phyloP scores from a whole-genome alignment of 2,113 vertebrate species.

The Thinocorus orbignyianus region DNA sequence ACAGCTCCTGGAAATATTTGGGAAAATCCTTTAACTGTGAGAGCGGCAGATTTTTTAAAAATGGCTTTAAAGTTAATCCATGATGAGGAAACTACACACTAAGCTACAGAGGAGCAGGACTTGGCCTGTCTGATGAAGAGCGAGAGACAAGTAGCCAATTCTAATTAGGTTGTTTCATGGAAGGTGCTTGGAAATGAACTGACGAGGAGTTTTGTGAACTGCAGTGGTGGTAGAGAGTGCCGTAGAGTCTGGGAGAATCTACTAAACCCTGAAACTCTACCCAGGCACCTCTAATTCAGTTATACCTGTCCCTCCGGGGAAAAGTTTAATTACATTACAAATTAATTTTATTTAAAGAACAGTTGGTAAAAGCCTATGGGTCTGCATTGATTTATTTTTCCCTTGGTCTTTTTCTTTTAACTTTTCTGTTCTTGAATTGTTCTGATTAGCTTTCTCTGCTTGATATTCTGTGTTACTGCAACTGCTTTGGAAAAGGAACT shows the following conservation, averaged over 20 bases:
- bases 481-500: not conserved
- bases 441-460: constrained; percentile 39
- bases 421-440: constrained; percentile 35
- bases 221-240: not conserved
- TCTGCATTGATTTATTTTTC: constrained; percentile 44
- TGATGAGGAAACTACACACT: fast-evolving
- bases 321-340: constrained; percentile 58
- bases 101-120: not conserved
- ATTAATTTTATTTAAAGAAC: constrained; percentile 59
- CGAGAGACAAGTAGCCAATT: not conserved
- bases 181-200: not conserved
- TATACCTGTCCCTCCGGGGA: constrained; percentile 46
- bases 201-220: not conserved
- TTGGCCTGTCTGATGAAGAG: not conserved
- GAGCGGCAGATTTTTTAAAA: not conserved
- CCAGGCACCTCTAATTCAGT: constrained; percentile 56
- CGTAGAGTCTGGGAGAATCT: not conserved
- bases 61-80: not conserved
- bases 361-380: constrained; percentile 28
- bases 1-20: not conserved
- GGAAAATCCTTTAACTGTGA: not conserved
- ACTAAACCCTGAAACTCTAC: not conserved
- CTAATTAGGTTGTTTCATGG: not conserved
- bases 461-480: not conserved
- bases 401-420: constrained; percentile 29